phyloP scores from a whole-genome alignment of 2,113 vertebrate genomes.

The Gobio gobio region DNA sequence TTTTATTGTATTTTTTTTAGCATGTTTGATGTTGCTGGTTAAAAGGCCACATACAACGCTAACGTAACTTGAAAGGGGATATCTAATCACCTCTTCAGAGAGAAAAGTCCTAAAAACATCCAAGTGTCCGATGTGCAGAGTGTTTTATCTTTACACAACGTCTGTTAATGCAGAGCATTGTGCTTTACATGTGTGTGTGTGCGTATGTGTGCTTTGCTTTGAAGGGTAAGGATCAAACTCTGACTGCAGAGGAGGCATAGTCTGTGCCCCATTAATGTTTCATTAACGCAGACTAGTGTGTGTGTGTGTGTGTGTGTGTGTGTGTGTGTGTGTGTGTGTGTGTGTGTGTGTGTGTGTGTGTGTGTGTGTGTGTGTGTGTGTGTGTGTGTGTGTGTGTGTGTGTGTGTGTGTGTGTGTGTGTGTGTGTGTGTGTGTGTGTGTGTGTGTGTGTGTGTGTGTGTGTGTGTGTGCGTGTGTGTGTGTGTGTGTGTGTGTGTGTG shows the following conservation, averaged over 20 bases:
- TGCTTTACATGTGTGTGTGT: constrained; percentile 12
- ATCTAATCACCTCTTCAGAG: constrained; percentile 41
- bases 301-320: not conserved
- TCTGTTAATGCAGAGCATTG: constrained; percentile 35
- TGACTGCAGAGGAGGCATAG: constrained; percentile 36
- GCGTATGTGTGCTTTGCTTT: constrained; percentile 36
- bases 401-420: not conserved
- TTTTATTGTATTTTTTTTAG: not conserved
- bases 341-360: too few relatives aligned
- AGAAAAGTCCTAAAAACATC: constrained; percentile 32
- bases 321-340: not conserved
- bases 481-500: not conserved
- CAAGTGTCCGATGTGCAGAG: not conserved
- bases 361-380: not conserved
- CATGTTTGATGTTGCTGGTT: constrained; percentile 33
- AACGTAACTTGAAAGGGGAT: constrained; percentile 26
- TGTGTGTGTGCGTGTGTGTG: too few relatives aligned
- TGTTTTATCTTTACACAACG: constrained; percentile 39
- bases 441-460: too few relatives aligned
- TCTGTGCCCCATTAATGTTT: constrained; percentile 45
- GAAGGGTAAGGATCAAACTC: constrained; percentile 43
- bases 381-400: not conserved
- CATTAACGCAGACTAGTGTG: constrained; percentile 29
- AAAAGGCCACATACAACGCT: not conserved
- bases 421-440: not conserved